These are phyloP conservation scores for Amaurobius ferox DNA, from an alignment of 2,888 invertebrate genomes.

Conservation along the genomic window DNA sequence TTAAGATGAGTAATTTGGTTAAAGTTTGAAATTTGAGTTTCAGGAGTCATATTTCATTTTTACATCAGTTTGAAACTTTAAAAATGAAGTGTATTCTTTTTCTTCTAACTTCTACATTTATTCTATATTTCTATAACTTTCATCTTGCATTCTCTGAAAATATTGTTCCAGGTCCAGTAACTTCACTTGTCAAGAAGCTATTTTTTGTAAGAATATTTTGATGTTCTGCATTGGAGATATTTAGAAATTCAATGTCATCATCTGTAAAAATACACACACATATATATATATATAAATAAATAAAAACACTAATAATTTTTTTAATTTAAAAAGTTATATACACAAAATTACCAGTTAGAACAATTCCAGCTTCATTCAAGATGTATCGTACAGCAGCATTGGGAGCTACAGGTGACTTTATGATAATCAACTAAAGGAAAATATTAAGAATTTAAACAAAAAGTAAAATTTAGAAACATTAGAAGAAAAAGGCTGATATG, in stretches of 20 bases:
- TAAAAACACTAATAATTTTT: background rate
- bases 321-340: background rate
- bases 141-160: constrained; percentile 10
- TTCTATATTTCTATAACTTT: too few relatives aligned
- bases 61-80: too few relatives aligned
- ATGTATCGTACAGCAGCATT: constrained; percentile 52
- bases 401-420: constrained; percentile 54
- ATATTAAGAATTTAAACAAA: background rate
- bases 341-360: constrained; percentile 41
- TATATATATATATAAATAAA: background rate
- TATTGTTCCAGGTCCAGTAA: constrained; percentile 13
- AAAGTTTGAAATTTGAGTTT: too few relatives aligned
- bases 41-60: too few relatives aligned
- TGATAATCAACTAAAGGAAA: constrained; percentile 38
- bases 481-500: too few relatives aligned
- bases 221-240: background rate
- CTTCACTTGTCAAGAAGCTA: constrained; percentile 34
- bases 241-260: constrained; percentile 54
- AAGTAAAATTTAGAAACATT: background rate
- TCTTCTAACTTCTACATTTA: too few relatives aligned
- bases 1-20: too few relatives aligned
- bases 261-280: constrained; percentile 17
- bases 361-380: constrained; percentile 42
- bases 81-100: too few relatives aligned
- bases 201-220: constrained; percentile 38